Evolutionary conservation across 1,140 invertebrate species (phyloP), one percentile per base, ranked within the genome.

Genomic region (Neomicropteryx cornuta): DNA sequence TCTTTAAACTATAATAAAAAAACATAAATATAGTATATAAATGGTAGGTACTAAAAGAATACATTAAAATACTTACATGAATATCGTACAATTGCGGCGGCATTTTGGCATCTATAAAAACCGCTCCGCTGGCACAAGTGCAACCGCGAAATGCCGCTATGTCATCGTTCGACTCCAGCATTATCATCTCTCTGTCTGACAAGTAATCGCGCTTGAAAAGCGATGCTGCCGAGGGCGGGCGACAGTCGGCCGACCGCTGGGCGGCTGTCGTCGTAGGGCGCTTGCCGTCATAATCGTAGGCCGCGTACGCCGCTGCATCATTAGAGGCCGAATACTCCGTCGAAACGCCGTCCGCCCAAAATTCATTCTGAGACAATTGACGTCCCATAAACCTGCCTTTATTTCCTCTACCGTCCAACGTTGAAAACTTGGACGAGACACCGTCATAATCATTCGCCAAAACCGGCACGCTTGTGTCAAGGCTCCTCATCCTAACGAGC

Each of bases 351-450:
- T 62, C 60, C 33, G 52, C 56, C 23, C 54, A 55, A 51, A 65
- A 65, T 44, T 65, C 62, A 36, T 63, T 62, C 44, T 56, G 63
- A 19, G 62, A 65, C 54, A 65, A 53, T 44, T 65, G 62, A 38
- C 62, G 54, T 43, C 50, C 55, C 46, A 65, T 62, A 49, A 58
- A 56, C 43, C 52, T 56, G 48, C 62, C 61, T 38, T 57, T 52
- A 51, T 58, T 61, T 22, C 23, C 13, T 27, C 59, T 53, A 42
- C 60, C 61, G 49, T 65, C 62, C 39, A 65, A 46, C 22, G 62
- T 65, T 23, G 60, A 65, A 52, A 60, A 65, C 47, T 63, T 65
- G 35, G 52, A 27, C 8, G 23, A 27, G 23, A 8, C 58, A 18
- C 46, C 40, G 33, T 51, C 53, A 41, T 49, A 38, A 23, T 40